Base-by-base conservation (phyloP, 1,140 invertebrate species). In the Drosophila burlai region DNA sequence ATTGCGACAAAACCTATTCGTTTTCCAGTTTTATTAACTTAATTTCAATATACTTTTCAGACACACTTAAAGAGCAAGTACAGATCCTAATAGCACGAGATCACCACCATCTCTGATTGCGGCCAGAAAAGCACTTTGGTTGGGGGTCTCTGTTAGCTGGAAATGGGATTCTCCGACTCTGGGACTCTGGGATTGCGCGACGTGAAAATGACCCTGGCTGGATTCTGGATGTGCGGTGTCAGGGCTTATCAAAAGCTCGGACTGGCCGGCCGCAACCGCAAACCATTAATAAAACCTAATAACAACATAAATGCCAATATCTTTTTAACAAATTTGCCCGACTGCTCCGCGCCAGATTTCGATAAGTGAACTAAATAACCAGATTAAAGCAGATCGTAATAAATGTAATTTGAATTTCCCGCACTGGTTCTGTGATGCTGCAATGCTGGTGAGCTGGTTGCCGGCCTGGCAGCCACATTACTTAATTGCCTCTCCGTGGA, bases 321-420 rank as follows among this genome's bases (percentile, higher is more conserved):
- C 77, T 67, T 78, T 76, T 84, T 76, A 81, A 60, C 72, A 81
- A 73, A 76, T 74, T 74, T 61, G 55, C 71, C 67, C 57, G 68
- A 57, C 67, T 68, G 67, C 68, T 61, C 55, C 67, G 21, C 54
- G 42, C 55, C 73, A 75, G 76, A 81, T 77, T 74, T 74, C 82
- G 79, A 86, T 90, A 86, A 89, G 72, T 90, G 83, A 71, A 86
- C 82, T 78, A 82, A 90, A 91, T 91, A 73, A 77, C 71, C 72
- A 80, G 83, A 86, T 86, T 79, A 87, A 74, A 73, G 63, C 76
- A 60, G 68, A 49, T 74, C 74, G 63, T 73, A 90, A 90, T 90
- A 86, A 90, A 91, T 91, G 86, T 86, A 90, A 90, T 90, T 91
- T 90, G 67, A 81, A 84, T 89, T 83, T 74, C 57, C 62, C 76